Conservation (phyloP, 1,140 invertebrate species). For the Lasioglossum albipes region DNA sequence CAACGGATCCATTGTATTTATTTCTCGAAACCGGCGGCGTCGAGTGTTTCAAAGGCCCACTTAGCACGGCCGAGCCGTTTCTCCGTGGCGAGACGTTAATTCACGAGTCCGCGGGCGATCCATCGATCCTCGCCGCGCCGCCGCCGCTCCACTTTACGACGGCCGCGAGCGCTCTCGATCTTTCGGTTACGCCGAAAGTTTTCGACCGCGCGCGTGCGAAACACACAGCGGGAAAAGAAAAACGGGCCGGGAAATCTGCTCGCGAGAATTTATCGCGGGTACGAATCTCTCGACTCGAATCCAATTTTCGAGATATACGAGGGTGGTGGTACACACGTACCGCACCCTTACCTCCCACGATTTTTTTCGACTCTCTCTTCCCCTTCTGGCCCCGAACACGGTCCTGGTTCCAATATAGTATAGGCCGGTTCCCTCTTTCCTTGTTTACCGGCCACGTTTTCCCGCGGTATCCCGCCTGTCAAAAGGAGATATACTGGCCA, state of each 20-base stretch:
- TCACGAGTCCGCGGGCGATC: not conserved
- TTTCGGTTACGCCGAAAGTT: constrained; percentile 11
- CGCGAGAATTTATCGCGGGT: constrained; percentile 68
- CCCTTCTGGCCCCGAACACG: not conserved
- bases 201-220: not conserved
- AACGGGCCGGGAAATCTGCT: constrained; percentile 38
- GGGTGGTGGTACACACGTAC: constrained; percentile 46
- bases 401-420: too few relatives aligned
- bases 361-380: not conserved
- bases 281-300: constrained; percentile 70
- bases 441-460: constrained; percentile 54
- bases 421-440: not conserved
- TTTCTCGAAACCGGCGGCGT: too few relatives aligned
- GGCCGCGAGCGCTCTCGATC: not conserved
- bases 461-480: constrained; percentile 61
- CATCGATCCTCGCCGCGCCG: not conserved
- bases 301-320: constrained; percentile 73
- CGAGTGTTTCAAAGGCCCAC: too few relatives aligned
- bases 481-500: constrained; percentile 65
- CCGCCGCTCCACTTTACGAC: not conserved
- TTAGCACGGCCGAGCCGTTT: too few relatives aligned
- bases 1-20: too few relatives aligned
- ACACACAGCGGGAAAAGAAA: constrained; percentile 6
- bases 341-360: constrained; percentile 1
- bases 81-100: not conserved